Conservation (phyloP, 2,797 vertebrate genomes). For the Premnoplex brunnescens region DNA sequence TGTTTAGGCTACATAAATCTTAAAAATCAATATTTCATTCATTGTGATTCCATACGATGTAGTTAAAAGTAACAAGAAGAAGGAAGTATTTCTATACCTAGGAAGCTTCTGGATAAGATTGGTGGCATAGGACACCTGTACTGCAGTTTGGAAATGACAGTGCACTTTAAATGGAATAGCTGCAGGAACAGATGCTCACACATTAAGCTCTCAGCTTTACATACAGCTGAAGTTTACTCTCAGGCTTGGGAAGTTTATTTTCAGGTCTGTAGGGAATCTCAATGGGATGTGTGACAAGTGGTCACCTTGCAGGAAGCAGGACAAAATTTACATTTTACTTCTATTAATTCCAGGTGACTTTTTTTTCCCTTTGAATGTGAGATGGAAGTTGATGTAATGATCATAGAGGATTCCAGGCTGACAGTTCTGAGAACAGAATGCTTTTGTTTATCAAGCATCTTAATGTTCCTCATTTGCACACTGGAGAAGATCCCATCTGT, state of each 20-base stretch:
- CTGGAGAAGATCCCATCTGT: not conserved
- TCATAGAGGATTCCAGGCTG: not conserved
- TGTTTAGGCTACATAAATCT: not conserved
- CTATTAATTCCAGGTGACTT: not conserved
- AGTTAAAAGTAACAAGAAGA: not conserved
- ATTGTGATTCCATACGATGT: not conserved
- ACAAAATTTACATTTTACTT: conserved; percentile 15
- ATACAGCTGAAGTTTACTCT: conserved; percentile 14
- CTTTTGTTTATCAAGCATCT: not conserved
- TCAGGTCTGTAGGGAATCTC: not conserved
- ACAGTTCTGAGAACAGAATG: not conserved
- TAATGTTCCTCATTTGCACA: not conserved
- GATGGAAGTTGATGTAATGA: not conserved
- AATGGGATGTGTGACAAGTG: not conserved
- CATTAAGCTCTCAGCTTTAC: not conserved
- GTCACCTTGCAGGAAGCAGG: conserved; percentile 43
- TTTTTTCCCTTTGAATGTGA: not conserved
- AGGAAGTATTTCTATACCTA: not conserved
- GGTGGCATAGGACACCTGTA: not conserved
- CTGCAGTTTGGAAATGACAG: conserved; percentile 7
- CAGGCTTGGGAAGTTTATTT: not conserved
- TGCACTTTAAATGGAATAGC: not conserved
- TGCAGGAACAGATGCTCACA: conserved; percentile 30
- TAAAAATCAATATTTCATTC: not conserved
- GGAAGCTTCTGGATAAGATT: not conserved